Conservation (phyloP, 2,113 vertebrate species). For the Eupsittula cactorum region DNA sequence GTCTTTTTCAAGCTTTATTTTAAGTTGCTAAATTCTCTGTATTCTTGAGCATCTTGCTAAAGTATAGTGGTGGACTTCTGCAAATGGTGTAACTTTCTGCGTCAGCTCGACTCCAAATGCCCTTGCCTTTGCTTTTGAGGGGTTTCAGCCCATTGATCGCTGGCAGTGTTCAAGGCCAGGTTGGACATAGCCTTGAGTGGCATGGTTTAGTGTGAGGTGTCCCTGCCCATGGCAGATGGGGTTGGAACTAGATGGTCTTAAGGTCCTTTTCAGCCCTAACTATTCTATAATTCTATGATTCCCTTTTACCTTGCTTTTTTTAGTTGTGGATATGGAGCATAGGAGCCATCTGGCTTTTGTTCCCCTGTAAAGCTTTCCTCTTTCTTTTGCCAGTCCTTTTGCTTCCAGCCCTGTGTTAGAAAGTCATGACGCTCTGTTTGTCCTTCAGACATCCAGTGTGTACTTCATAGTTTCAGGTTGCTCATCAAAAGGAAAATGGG, state of each 20-base stretch:
- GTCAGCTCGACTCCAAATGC: background rate
- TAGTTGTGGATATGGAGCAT: background rate
- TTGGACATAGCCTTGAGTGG: too few relatives aligned
- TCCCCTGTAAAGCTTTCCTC: background rate
- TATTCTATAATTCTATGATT: background rate
- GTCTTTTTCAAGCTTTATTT: background rate
- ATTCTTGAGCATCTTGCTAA: background rate
- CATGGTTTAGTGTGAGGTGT: too few relatives aligned
- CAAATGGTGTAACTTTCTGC: accelerated
- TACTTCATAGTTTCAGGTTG: background rate
- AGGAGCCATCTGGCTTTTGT: background rate
- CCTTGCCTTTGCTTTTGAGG: background rate
- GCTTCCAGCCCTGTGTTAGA: background rate
- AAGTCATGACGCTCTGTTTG: background rate
- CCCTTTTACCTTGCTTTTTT: background rate
- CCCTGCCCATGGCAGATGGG: too few relatives aligned
- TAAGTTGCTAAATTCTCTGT: background rate
- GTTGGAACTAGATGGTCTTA: too few relatives aligned
- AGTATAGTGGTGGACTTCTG: background rate
- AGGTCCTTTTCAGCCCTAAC: too few relatives aligned
- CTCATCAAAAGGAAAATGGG: background rate
- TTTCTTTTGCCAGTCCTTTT: background rate
- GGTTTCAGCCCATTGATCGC: background rate
- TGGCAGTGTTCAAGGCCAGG: too few relatives aligned
- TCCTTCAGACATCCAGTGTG: background rate